These are phyloP conservation scores for Coecobrya sp. DNA, from an alignment of 2,888 invertebrate genomes.

Conservation along the genomic window DNA sequence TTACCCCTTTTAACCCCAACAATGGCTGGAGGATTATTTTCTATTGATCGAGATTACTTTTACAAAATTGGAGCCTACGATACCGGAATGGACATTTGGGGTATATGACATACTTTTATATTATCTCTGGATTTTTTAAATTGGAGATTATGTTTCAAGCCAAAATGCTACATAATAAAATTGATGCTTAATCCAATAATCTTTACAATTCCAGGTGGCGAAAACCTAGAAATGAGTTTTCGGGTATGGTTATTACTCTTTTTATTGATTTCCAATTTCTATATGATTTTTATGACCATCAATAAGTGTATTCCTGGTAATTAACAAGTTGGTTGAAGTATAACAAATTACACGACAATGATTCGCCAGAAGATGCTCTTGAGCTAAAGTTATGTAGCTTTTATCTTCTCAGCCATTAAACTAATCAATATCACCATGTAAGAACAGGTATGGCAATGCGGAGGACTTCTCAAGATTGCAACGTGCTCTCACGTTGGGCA, in stretches of 20 bases:
- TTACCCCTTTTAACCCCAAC: conserved; percentile 98
- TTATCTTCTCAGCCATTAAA: neutral
- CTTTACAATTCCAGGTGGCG: conserved; percentile 86
- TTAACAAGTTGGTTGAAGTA: conserved; percentile 8
- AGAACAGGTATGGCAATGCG: conserved; percentile 89
- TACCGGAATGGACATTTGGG: conserved; percentile 99
- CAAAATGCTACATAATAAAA: too few relatives aligned
- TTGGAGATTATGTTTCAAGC: too few relatives aligned
- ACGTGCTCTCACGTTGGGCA: conserved; percentile 90
- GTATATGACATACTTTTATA: too few relatives aligned
- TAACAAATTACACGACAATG: neutral
- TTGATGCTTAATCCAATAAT: neutral
- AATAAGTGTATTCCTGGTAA: neutral
- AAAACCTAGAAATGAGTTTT: conserved; percentile 89
- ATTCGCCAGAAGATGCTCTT: neutral
- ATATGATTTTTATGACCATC: neutral
- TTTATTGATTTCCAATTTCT: neutral
- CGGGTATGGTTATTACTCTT: conserved; percentile 87
- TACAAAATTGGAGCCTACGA: conserved; percentile 99
- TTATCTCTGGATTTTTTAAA: too few relatives aligned
- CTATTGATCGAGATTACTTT: conserved; percentile 98
- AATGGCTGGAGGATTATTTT: conserved; percentile 94
- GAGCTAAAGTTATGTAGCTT: neutral
- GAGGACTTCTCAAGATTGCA: conserved; percentile 88
- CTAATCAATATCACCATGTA: conserved; percentile 59